Base-by-base conservation (phyloP, 1,140 invertebrate genomes). In the Eumaeus atala region DNA sequence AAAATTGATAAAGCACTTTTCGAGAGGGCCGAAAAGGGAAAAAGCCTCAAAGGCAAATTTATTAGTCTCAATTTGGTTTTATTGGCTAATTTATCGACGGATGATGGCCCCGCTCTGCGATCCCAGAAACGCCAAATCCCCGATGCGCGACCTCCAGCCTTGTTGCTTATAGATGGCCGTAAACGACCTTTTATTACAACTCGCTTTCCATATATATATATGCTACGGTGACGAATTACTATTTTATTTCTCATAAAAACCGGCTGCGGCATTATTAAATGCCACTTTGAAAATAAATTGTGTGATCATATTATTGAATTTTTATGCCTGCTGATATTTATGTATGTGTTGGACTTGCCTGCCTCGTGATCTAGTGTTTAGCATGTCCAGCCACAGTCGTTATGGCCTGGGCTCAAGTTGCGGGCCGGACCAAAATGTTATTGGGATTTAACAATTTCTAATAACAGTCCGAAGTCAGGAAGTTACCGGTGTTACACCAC, bases 11-110 rank as follows among this genome's bases (percentile, higher is more conserved):
- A 69, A 59, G 63, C 58, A 62, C 58, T 65, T 58, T 58, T 57
- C 52, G 56, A 56, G 64, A 51, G 48, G 54, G 47, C 48, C 62
- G 47, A 63, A 70, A 70, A 62, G 67, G 60, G 67, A 75, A 72
- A 74, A 79, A 77, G 73, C 69, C 70, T 67, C 77, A 75, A 81
- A 74, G 69, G 62, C 52, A 67, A 78, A 79, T 82, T 82, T 80
- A 82, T 82, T 80, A 72, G 66, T 61, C 74, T 72, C 78, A 78
- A 84, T 84, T 84, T 77, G 72, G 63, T 84, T 84, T 82, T 82
- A 84, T 84, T 79, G 73, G 73, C 70, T 80, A 84, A 84, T 84
- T 82, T 73, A 78, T 81, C 76, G 74, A 66, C 51, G 70, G 67
- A 71, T 71, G 67, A 74, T 78, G 61, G 71, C 57, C 54, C 44